phyloP scores from a whole-genome alignment of 2,888 invertebrate species.

The Acanthacorydalis orientalis region DNA sequence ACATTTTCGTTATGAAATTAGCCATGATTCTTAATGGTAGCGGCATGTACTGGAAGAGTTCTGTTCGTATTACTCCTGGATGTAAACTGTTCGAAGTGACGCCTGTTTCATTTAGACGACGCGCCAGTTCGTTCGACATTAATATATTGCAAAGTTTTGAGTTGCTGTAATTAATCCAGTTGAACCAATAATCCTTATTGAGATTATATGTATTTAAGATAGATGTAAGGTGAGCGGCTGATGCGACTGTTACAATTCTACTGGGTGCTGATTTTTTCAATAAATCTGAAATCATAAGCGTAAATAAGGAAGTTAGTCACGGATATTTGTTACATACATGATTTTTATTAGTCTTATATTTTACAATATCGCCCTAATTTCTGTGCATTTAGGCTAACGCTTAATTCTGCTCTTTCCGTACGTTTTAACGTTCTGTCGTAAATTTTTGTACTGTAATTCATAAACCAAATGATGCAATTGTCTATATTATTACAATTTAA shows the following conservation, averaged over 20 bases:
- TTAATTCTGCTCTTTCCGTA: no score
- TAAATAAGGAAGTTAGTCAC: neutral
- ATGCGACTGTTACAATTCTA: slow-evolving; percentile 22
- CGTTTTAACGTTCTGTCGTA: no score
- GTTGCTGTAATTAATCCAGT: slow-evolving; percentile 18
- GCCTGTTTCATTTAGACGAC: slow-evolving; percentile 17
- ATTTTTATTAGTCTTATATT: no score
- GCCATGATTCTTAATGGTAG: slow-evolving; percentile 3
- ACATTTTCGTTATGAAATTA: slow-evolving; percentile 7
- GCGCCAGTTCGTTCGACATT: slow-evolving; percentile 21
- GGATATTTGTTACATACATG: no score
- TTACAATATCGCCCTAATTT: no score
- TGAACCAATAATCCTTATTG: slow-evolving; percentile 2
- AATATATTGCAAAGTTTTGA: slow-evolving; percentile 23
- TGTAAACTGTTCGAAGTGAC: slow-evolving; percentile 22
- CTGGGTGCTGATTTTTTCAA: slow-evolving; percentile 24
- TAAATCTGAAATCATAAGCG: slow-evolving; percentile 27
- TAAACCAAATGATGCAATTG: no score
- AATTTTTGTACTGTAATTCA: no score
- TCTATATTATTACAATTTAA: no score
- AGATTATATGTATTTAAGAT: neutral
- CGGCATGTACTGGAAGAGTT: slow-evolving; percentile 20
- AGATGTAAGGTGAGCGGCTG: slow-evolving; percentile 10
- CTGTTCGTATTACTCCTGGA: slow-evolving; percentile 21
- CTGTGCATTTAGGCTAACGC: no score